phyloP scores from a whole-genome alignment of 2,113 vertebrate species.

The Stigmatopora nigra region DNA sequence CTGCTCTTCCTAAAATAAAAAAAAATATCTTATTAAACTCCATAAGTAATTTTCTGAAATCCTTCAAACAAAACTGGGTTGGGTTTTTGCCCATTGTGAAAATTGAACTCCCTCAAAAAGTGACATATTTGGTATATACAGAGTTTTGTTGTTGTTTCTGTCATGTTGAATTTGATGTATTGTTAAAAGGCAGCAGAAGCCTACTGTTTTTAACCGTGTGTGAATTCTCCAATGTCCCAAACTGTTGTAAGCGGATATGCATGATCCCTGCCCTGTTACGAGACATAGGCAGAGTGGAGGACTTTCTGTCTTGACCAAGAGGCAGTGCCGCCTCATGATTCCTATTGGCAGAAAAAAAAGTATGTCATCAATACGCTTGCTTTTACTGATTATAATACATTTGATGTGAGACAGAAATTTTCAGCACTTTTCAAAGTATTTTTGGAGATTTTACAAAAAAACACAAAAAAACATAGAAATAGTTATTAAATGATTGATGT shows the following conservation, averaged over 20 bases:
- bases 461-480: too few relatives aligned
- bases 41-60: background rate
- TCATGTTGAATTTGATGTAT: background rate
- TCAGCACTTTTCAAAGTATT: too few relatives aligned
- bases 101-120: background rate
- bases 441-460: too few relatives aligned
- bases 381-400: slow-evolving; percentile 46
- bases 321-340: slow-evolving; percentile 87
- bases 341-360: slow-evolving; percentile 75
- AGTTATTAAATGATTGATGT: too few relatives aligned
- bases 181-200: slow-evolving; percentile 1
- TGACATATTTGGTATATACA: background rate
- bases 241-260: slow-evolving; percentile 92
- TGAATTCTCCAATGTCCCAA: slow-evolving; percentile 89
- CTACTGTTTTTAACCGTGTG: slow-evolving; percentile 97
- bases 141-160: background rate
- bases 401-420: slow-evolving; percentile 66
- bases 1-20: background rate
- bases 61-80: background rate
- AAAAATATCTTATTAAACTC: background rate
- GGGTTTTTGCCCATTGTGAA: background rate
- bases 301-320: slow-evolving; percentile 89
- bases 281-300: slow-evolving; percentile 97
- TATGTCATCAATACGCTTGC: background rate
- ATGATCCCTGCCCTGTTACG: slow-evolving; percentile 95